Base-by-base conservation (phyloP, 2,113 vertebrate species). In the Heliornis fulica region DNA sequence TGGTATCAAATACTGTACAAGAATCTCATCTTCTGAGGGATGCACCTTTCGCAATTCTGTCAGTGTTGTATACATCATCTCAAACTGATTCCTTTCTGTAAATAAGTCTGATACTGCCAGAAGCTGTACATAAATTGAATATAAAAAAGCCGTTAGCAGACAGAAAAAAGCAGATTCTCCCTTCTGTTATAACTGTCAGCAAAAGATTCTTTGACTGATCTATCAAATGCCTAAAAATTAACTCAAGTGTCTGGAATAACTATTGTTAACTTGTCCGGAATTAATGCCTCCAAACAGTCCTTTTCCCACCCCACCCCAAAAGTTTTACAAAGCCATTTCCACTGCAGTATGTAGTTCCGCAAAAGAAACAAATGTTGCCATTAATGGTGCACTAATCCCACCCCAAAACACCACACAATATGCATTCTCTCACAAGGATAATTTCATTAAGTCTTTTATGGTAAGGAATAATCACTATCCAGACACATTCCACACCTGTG, bases 81-180 rank as follows among this genome's bases (percentile, higher is more conserved):
- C 99, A 97, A 99, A 99, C 97, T 99, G 99, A 97, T 98, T 99
- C 94, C 99, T 98, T 95, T 99, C 99, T 1, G 99, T 99, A 98
- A 99, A 99, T 87, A 99, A 97, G 97, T 99, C 99, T 4, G 99
- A 99, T 65, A 99, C 99, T 34, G 99, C 99, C 79, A 99, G 98
- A 95, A 99, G 98, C 99, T 99, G 91, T 17, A 50, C 3, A 0
- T 21, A 71, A 83, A 95, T 36, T 22, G 6, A 71, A 86, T 61
- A 45, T 16, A 31, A 84, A 53, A 69, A 59, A 83, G 3, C 4
- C n/a, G 77, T 94, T 48, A 96, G 43, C 22, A 94, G 60, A 54
- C 15, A 72, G 56, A 3, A 28, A 88, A 77, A 80, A 89, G 21
- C 7, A 54, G 9, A 38, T 34, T 74, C 25, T 59, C 17, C 20